Evolutionary conservation across 2,888 invertebrate genomes (phyloP).

Genomic region (Melanostoma scalare): DNA sequence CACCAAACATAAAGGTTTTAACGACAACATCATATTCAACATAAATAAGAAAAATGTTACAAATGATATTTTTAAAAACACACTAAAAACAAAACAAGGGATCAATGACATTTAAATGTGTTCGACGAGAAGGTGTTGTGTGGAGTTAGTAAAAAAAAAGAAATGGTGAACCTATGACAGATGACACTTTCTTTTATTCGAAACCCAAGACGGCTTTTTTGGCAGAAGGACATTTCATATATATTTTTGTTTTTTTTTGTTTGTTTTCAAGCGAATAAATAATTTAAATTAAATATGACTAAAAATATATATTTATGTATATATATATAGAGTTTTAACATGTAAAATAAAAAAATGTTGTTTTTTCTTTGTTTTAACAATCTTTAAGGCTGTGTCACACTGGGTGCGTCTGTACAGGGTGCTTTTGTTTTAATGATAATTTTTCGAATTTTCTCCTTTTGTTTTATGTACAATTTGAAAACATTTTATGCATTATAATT

Average conservation of each 20-base stretch:
- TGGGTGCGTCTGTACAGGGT: constrained; percentile 57
- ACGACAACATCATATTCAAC: constrained; percentile 63
- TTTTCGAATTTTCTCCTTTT: constrained; percentile 21
- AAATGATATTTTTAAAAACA: constrained; percentile 52
- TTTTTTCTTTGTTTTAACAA: constrained; percentile 29
- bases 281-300: constrained; percentile 70
- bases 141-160: neutral
- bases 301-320: constrained; percentile 57
- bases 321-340: constrained; percentile 22
- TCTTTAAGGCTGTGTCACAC: constrained; percentile 60
- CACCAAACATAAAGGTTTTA: too few species aligned
- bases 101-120: constrained; percentile 34
- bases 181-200: neutral
- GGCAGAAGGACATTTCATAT: constrained; percentile 55
- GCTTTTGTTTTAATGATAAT: constrained; percentile 14
- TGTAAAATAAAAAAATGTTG: neutral
- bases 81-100: constrained; percentile 56
- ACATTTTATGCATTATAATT: constrained; percentile 38
- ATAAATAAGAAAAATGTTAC: constrained; percentile 65
- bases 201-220: constrained; percentile 27
- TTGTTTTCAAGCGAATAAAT: constrained; percentile 58
- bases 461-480: constrained; percentile 42
- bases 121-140: constrained; percentile 18
- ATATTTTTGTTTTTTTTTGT: constrained; percentile 2
- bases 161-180: neutral